phyloP scores from a whole-genome alignment of 1,140 invertebrate species.

The Pentalonia nigronervosa region DNA sequence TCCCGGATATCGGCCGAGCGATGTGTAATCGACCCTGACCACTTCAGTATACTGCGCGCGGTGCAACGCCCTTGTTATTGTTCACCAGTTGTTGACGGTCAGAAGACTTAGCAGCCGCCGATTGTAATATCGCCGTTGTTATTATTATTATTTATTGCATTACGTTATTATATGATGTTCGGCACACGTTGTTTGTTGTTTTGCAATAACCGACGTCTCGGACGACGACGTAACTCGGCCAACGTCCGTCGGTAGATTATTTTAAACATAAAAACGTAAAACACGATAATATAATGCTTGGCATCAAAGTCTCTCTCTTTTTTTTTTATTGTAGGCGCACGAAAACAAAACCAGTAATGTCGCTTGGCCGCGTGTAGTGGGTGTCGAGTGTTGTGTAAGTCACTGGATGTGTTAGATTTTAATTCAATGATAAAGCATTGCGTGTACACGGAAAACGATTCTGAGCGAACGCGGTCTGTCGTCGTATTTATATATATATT shows the following conservation, averaged over 20 bases:
- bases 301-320: no score
- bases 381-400: neutral
- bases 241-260: neutral
- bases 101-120: neutral
- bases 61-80: slow-evolving; percentile 25
- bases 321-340: no score
- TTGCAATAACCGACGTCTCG: neutral
- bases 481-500: neutral
- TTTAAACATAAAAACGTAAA: neutral
- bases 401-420: neutral
- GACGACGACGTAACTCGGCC: neutral
- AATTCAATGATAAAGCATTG: neutral
- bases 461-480: neutral
- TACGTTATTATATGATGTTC: neutral
- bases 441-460: neutral
- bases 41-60: neutral
- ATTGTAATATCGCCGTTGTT: no score
- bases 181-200: neutral
- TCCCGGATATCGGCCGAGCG: slow-evolving; percentile 29
- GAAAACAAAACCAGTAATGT: no score
- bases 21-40: slow-evolving; percentile 42
- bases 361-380: no score
- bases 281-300: no score
- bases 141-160: no score
- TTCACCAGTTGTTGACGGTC: neutral